phyloP scores from a whole-genome alignment of 2,797 vertebrate species.

The Artibeus lituratus region DNA sequence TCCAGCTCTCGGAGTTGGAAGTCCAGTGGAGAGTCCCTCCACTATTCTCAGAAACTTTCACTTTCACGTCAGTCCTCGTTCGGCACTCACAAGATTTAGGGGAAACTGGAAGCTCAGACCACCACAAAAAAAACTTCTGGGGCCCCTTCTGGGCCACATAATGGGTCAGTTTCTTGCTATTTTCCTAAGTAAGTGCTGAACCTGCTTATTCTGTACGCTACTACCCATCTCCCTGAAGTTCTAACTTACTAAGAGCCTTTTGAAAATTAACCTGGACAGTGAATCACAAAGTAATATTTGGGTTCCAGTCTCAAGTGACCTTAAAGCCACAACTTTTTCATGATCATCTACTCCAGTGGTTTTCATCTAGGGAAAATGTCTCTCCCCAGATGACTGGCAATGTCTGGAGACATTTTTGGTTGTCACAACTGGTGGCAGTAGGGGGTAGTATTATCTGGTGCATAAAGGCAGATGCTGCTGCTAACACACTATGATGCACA shows the following conservation, averaged over 20 bases:
- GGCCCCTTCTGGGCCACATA: background rate
- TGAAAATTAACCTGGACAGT: background rate
- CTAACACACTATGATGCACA: background rate
- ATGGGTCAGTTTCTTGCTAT: background rate
- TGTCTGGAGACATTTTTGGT: background rate
- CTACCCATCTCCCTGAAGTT: background rate
- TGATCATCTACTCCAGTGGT: background rate
- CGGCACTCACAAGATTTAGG: background rate
- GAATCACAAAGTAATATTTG: background rate
- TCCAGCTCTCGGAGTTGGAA: background rate
- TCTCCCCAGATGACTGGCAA: background rate
- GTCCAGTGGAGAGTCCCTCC: background rate
- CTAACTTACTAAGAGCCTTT: background rate
- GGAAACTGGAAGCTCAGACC: background rate
- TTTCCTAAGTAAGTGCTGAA: background rate
- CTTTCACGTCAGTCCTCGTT: constrained; percentile 6
- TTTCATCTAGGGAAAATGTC: background rate
- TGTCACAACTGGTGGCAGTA: background rate
- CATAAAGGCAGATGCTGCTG: background rate
- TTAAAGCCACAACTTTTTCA: background rate
- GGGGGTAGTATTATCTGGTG: background rate
- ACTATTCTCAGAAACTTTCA: background rate
- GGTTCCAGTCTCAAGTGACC: background rate
- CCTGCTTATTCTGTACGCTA: background rate
- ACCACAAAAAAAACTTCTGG: background rate